Percentiles rank a stretch among this genome's conserved stretches.
phyloP scores from a whole-genome alignment of 30 jellyfish, hydroid and myxozoan species.

The Calvadosia cruxmelitensis region DNA sequence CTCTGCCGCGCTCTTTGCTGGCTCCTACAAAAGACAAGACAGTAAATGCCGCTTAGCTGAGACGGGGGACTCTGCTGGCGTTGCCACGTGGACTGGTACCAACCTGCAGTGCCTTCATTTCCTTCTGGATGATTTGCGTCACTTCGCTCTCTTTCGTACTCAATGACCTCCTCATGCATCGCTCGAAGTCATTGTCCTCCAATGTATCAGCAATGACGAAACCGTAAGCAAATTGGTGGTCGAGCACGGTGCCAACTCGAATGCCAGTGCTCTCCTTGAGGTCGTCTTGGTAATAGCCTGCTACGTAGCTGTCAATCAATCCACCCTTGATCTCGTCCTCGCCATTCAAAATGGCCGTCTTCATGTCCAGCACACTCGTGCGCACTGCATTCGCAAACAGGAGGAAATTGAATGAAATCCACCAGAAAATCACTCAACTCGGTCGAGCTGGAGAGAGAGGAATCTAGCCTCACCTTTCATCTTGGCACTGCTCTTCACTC shows the following conservation, averaged over 20 bases:
- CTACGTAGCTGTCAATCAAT: constrained; percentile 93
- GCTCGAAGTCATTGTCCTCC: constrained; percentile 52
- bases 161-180: constrained; percentile 78
- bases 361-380: constrained; percentile 35
- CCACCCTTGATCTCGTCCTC: constrained; percentile 72
- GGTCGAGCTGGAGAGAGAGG: too few species aligned
- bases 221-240: constrained; percentile 94
- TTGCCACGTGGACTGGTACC: constrained; percentile 9
- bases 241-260: constrained; percentile 77
- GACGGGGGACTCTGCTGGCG: too few species aligned
- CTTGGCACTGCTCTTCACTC: constrained; percentile 83
- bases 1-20: constrained; percentile 85
- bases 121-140: constrained; percentile 51
- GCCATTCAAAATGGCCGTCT: constrained; percentile 25
- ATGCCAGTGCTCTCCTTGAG: constrained; percentile 37
- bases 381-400: too few species aligned
- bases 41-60: too few species aligned
- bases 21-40: constrained; percentile 36
- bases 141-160: constrained; percentile 80
- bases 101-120: constrained; percentile 87
- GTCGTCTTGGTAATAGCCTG: constrained; percentile 54
- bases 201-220: constrained; percentile 53
- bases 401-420: too few species aligned
- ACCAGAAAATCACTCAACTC: too few species aligned
- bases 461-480: constrained; percentile 38